Conservation (phyloP, 1,140 invertebrate species). For the Drosophila mauritiana region DNA sequence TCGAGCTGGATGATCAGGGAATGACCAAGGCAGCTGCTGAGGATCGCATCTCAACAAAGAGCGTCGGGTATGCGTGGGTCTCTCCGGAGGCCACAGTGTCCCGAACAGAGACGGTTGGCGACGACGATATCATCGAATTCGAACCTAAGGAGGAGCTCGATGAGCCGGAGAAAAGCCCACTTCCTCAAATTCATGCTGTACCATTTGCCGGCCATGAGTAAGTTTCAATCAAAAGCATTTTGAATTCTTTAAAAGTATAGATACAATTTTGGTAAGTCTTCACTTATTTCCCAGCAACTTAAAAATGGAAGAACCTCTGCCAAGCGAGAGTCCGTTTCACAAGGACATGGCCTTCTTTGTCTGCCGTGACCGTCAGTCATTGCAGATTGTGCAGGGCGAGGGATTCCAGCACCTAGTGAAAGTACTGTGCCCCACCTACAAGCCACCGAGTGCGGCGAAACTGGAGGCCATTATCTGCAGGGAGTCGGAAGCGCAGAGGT, state of each 20-base stretch:
- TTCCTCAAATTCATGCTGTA: neutral
- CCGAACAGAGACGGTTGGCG: neutral
- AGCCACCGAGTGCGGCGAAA: neutral
- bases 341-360: neutral
- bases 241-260: no score
- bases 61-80: neutral
- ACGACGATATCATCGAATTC: constrained; percentile 3
- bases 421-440: neutral
- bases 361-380: constrained; percentile 1
- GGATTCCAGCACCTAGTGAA: constrained; percentile 3
- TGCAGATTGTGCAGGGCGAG: neutral
- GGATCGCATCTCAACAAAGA: neutral
- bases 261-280: no score
- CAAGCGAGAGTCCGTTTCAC: neutral
- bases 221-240: neutral
- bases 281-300: neutral
- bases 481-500: neutral
- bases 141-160: neutral
- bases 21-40: neutral
- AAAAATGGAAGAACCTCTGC: neutral
- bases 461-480: neutral
- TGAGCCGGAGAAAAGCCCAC: neutral
- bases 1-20: neutral
- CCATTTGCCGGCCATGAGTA: neutral
- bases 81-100: neutral